These are phyloP conservation scores for Ormyrus nitidulus DNA, from an alignment of 2,888 invertebrate species.

Conservation along the genomic window DNA sequence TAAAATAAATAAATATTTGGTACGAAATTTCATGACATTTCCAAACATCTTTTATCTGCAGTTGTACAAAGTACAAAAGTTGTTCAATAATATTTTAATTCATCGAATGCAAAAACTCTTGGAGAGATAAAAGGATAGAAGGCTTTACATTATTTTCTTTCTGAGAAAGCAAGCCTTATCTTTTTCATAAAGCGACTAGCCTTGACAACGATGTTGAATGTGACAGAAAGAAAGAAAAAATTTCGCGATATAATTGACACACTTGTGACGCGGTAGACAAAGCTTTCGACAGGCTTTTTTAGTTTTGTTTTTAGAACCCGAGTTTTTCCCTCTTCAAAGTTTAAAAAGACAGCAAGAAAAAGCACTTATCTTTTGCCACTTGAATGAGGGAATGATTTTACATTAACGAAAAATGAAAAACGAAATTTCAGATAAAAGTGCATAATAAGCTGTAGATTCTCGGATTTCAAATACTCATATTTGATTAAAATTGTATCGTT, in stretches of 20 bases:
- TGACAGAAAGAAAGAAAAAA: slow-evolving; percentile 16
- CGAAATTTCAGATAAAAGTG: slow-evolving; percentile 6
- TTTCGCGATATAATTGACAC: slow-evolving; percentile 39
- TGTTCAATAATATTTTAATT: neutral
- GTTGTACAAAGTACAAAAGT: slow-evolving; percentile 16
- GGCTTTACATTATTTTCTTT: slow-evolving; percentile 19
- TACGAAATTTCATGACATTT: too few species aligned
- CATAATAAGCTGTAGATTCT: slow-evolving; percentile 3
- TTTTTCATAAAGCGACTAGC: slow-evolving; percentile 24
- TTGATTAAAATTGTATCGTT: slow-evolving; percentile 31
- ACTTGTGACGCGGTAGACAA: slow-evolving; percentile 31
- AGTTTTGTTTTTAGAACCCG: neutral
- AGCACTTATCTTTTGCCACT: neutral
- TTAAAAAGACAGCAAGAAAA: slow-evolving; percentile 1
- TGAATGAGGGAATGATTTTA: neutral
- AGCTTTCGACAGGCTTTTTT: slow-evolving; percentile 19
- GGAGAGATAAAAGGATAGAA: slow-evolving; percentile 12
- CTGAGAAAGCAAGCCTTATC: slow-evolving; percentile 14
- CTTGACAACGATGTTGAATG: slow-evolving; percentile 12
- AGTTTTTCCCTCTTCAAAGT: neutral
- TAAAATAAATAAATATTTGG: too few species aligned
- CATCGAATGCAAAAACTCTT: slow-evolving; percentile 9
- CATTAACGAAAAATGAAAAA: neutral
- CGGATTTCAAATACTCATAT: slow-evolving; percentile 22
- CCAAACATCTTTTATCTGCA: neutral